A percentile compares a stretch with the other conserved stretches of the same genome.
Conservation (phyloP, 2,888 invertebrate species). For the Hirtodrosophila histrioides region DNA sequence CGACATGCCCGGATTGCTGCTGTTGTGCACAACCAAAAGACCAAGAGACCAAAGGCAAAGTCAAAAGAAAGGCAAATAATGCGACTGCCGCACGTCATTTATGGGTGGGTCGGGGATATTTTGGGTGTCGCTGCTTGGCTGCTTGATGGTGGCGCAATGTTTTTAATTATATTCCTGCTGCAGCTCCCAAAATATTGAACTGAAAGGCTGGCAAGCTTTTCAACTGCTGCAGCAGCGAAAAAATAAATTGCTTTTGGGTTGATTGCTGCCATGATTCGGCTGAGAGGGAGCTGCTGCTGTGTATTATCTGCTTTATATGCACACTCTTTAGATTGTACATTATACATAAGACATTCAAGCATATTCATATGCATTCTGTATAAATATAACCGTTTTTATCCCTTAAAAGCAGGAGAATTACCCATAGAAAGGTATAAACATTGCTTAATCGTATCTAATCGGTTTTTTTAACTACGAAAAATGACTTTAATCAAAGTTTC, state of each 20-base stretch:
- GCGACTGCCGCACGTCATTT: conserved; percentile 76
- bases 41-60: conserved; percentile 13
- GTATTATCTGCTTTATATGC: conserved; percentile 7
- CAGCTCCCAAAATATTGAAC: conserved; percentile 48
- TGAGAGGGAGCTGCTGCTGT: conserved; percentile 10
- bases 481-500: no score
- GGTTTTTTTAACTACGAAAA: no score
- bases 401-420: no score
- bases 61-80: conserved; percentile 77
- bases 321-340: conserved; percentile 18
- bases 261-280: conserved; percentile 22
- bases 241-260: conserved; percentile 66
- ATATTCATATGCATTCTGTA: conserved; percentile 34
- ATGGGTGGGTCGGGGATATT: conserved; percentile 69
- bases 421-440: no score
- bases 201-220: conserved; percentile 47
- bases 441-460: no score
- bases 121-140: conserved; percentile 61
- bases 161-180: conserved; percentile 73
- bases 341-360: conserved; percentile 27
- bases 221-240: conserved; percentile 28
- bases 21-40: conserved; percentile 33
- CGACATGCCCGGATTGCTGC: conserved; percentile 69
- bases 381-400: neutral
- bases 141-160: conserved; percentile 52